Conservation (phyloP, 2,797 vertebrate genomes). For the Galagoides demidoff region DNA sequence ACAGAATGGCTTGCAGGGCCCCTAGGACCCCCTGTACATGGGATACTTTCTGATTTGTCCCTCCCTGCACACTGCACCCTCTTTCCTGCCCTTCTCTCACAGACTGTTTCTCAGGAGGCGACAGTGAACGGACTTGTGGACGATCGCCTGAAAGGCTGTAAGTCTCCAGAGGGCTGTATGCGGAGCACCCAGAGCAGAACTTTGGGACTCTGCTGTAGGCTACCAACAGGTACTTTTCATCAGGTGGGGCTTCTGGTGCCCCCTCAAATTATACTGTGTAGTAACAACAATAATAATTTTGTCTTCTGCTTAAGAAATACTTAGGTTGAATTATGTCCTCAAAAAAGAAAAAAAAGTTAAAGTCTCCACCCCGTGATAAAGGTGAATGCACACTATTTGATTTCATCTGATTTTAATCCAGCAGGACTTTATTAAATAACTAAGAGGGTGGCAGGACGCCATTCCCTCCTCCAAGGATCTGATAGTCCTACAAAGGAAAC, state of each 20-base stretch:
- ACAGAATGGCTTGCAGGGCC: accelerated
- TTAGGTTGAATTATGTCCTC: not conserved
- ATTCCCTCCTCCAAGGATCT: not conserved
- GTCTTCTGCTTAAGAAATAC: not conserved
- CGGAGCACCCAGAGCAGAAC: not conserved
- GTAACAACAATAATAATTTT: not conserved
- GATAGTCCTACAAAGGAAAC: not conserved
- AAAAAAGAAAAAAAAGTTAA: no score
- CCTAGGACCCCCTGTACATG: not conserved
- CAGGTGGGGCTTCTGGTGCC: not conserved
- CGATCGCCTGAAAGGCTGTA: not conserved
- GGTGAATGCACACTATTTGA: accelerated
- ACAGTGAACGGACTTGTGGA: not conserved
- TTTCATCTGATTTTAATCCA: not conserved
- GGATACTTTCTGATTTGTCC: not conserved
- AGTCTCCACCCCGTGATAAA: no score
- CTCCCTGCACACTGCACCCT: not conserved
- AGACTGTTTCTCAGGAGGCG: not conserved
- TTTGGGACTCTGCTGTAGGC: not conserved
- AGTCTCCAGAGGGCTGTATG: not conserved
- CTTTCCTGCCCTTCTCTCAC: not conserved
- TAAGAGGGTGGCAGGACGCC: not conserved
- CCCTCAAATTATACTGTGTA: not conserved
- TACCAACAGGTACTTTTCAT: not conserved
- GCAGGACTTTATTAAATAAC: not conserved